These are phyloP conservation scores for Lordiphosa mommai DNA, from an alignment of 1,140 invertebrate species.

Conservation along the genomic window DNA sequence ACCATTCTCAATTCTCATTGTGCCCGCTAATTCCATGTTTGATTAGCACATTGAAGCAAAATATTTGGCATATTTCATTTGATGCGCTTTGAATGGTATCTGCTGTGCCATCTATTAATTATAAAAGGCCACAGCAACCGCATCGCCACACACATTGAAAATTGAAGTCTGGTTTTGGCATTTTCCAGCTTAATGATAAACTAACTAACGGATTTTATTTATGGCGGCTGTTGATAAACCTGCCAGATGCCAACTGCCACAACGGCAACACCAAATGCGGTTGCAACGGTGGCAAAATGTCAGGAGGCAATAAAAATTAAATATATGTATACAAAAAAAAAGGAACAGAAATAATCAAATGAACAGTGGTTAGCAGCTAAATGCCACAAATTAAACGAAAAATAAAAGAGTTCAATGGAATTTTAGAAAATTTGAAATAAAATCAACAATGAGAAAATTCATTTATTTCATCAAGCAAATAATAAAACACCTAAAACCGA, in stretches of 20 bases:
- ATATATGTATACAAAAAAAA: slow-evolving; percentile 6
- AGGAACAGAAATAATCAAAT: slow-evolving; percentile 4
- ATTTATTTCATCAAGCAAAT: too few relatives aligned
- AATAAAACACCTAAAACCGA: too few relatives aligned
- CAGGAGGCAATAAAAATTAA: slow-evolving; percentile 12
- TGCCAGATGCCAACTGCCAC: slow-evolving; percentile 19
- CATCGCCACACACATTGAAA: slow-evolving; percentile 33
- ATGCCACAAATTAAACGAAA: background rate
- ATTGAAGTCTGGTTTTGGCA: slow-evolving; percentile 27
- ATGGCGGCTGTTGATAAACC: slow-evolving; percentile 39
- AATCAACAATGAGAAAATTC: too few relatives aligned
- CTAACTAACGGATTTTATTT: slow-evolving; percentile 67
- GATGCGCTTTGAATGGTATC: slow-evolving; percentile 8
- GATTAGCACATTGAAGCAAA: slow-evolving; percentile 33
- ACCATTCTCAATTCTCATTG: slow-evolving; percentile 24
- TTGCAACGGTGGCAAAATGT: slow-evolving; percentile 34
- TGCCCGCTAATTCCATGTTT: slow-evolving; percentile 48
- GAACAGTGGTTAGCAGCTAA: slow-evolving; percentile 3
- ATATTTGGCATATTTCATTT: slow-evolving; percentile 2
- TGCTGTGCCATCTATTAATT: slow-evolving; percentile 46
- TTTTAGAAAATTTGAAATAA: too few relatives aligned
- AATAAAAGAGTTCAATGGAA: too few relatives aligned
- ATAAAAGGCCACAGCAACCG: slow-evolving; percentile 39
- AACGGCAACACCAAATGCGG: slow-evolving; percentile 28
- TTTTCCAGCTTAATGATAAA: slow-evolving; percentile 49